Conservation (phyloP, 2,797 vertebrate species). For the Peromyscus nudipes region DNA sequence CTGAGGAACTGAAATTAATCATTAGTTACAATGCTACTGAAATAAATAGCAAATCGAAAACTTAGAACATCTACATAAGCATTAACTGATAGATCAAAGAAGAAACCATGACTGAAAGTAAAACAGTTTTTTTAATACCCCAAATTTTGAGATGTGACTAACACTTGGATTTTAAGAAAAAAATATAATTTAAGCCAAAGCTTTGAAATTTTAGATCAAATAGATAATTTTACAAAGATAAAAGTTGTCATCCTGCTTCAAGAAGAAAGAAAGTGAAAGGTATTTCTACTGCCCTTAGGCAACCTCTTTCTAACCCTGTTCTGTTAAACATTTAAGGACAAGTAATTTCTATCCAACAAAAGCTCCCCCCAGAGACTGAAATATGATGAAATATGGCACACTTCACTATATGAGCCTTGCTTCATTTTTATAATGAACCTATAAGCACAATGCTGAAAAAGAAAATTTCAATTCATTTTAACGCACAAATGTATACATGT, state of each 20-base stretch:
- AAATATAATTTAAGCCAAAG: neutral
- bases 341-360: slow-evolving; percentile 29
- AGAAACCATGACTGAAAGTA: slow-evolving; percentile 39
- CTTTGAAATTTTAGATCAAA: slow-evolving; percentile 56
- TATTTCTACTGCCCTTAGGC: neutral
- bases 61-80: neutral
- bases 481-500: neutral
- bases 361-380: slow-evolving; percentile 1
- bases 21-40: neutral
- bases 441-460: neutral
- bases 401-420: neutral
- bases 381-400: neutral
- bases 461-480: neutral
- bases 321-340: slow-evolving; percentile 25
- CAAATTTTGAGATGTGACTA: neutral
- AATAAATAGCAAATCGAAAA: neutral
- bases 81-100: slow-evolving; percentile 4
- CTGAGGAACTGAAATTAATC: slow-evolving; percentile 34
- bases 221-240: neutral
- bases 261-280: neutral
- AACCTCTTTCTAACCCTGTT: neutral
- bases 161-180: neutral
- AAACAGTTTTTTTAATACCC: neutral
- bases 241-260: neutral
- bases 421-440: neutral